Evolutionary conservation across 1,140 invertebrate species (phyloP), one percentile per base, ranked within the genome.

Genomic region (Drosophila melanogaster): DNA sequence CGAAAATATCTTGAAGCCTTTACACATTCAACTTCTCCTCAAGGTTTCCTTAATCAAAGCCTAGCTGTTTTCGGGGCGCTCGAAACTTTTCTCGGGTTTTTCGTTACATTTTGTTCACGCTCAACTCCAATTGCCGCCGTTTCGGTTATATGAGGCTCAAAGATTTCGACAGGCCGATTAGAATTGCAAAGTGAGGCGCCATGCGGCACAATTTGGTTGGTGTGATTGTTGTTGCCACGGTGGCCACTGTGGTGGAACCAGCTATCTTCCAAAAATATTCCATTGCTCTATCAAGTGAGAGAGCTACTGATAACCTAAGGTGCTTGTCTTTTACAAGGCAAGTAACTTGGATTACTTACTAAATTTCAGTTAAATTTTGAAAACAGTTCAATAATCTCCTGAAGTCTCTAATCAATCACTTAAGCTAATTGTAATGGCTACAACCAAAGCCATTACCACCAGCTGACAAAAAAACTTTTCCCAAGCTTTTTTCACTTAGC

Each of bases 141-240:
- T 60, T 51, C 46, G 46, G 81, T 74, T 85, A 80, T 80, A 66
- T 70, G 81, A 86, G 69, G 65, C 81, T 60, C 81, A 71, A 78
- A 86, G 81, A 85, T 86, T 70, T 86, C 40, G 81, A 38, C 57
- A 66, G 43, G 37, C 57, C 50, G 81, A 85, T 78, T 81, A 84
- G 80, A 84, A 79, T 76, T 83, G 55, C 81, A 73, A 66, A 65
- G 61, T 40, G 76, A 43, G 72, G 66, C 66, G 62, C 74, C 66
- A 55, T 43, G 19, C 54, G 71, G 72, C 53, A 57, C 57, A 75
- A 38, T 62, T 62, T 50, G 30, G 38, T 53, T 54, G 40, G 17
- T 57, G 53, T 43, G 54, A 43, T 62, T 44, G 22, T 44, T 35
- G 60, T 24, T 30, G 46, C 46, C 46, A 49, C 40, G 17, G 60